Conservation (phyloP, 2,797 vertebrate genomes). For the Propithecus perrieri region DNA sequence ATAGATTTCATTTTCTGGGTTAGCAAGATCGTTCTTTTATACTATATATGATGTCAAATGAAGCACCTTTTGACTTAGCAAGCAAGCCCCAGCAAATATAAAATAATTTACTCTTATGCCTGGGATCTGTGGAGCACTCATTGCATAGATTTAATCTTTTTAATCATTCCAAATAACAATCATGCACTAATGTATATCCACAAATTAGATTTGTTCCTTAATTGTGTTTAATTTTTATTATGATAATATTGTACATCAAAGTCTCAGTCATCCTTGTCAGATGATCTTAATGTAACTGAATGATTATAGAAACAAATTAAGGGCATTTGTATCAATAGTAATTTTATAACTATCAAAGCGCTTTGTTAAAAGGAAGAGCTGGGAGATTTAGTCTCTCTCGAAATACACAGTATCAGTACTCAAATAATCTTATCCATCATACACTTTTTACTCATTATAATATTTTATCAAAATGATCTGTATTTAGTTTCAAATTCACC, state of each 20-base stretch:
- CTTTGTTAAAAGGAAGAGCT: slow-evolving; percentile 61
- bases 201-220: slow-evolving; percentile 66
- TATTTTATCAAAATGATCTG: not conserved
- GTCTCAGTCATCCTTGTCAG: slow-evolving; percentile 58
- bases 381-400: not conserved
- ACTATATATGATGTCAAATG: slow-evolving; percentile 61
- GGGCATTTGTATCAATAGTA: slow-evolving; percentile 56
- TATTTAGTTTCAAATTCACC: slow-evolving; percentile 44
- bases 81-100: slow-evolving; percentile 65
- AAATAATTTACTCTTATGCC: slow-evolving; percentile 52
- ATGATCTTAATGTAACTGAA: slow-evolving; percentile 43
- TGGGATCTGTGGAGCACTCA: slow-evolving; percentile 16
- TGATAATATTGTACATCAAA: slow-evolving; percentile 42
- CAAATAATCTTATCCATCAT: not conserved
- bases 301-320: slow-evolving; percentile 74
- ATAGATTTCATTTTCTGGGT: slow-evolving; percentile 71
- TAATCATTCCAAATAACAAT: slow-evolving; percentile 63
- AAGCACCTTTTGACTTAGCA: slow-evolving; percentile 71
- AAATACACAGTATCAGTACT: not conserved
- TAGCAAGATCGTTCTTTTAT: slow-evolving; percentile 64
- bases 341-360: slow-evolving; percentile 68
- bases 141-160: slow-evolving; percentile 53
- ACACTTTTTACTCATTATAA: not conserved
- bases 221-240: slow-evolving; percentile 74
- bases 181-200: not conserved